These are phyloP conservation scores for Megamerina dolium DNA, from an alignment of 2,888 invertebrate species.

Conservation along the genomic window DNA sequence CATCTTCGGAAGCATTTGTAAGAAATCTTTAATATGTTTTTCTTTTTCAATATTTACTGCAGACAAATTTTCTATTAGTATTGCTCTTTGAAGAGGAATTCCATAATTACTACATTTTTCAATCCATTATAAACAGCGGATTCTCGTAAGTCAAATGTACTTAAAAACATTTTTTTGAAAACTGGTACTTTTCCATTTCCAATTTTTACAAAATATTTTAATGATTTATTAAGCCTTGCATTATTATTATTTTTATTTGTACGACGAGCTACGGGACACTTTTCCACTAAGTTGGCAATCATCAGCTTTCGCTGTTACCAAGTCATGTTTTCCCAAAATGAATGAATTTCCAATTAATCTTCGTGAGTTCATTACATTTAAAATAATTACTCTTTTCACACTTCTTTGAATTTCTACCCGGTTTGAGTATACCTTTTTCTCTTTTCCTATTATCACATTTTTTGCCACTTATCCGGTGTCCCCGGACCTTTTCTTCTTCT, in stretches of 20 bases:
- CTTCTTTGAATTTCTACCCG: no score
- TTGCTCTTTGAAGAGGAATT: conserved; percentile 1
- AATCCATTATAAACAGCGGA: conserved; percentile 9
- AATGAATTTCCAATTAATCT: conserved; percentile 2
- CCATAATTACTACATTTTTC: conserved; percentile 2
- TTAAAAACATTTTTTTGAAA: conserved; percentile 10
- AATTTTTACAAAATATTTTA: conserved; percentile 10
- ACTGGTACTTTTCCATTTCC: conserved; percentile 3
- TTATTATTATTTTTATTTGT: conserved; percentile 5
- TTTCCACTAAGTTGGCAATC: conserved; percentile 7
- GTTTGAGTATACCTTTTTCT: neutral
- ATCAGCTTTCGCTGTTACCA: conserved; percentile 7
- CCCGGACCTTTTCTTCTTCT: neutral
- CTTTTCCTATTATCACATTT: neutral
- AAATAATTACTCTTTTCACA: neutral
- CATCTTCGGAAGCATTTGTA: conserved; percentile 4
- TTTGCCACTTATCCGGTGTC: neutral
- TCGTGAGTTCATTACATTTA: neutral
- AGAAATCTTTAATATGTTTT: conserved; percentile 8
- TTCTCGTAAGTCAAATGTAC: conserved; percentile 8
- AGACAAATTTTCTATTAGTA: neutral
- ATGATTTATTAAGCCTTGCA: conserved; percentile 8
- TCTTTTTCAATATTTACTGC: no score
- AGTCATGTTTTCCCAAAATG: conserved; percentile 10
- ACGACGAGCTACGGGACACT: conserved; percentile 2